phyloP scores from a whole-genome alignment of 2,113 vertebrate genomes.

The Meles meles region DNA sequence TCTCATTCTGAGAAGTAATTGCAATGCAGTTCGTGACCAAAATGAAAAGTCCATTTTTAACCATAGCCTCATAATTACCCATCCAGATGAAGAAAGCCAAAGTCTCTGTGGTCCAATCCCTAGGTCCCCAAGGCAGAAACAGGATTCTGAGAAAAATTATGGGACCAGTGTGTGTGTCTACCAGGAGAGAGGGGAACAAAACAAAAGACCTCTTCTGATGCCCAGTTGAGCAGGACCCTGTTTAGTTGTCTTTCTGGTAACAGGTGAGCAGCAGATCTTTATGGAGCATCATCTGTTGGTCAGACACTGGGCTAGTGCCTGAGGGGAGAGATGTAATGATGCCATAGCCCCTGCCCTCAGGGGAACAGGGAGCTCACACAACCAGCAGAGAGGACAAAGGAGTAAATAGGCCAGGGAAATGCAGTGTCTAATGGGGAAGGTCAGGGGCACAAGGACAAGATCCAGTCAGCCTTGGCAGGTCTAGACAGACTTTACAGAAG shows the following conservation, averaged over 20 bases:
- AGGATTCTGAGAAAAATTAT: not conserved
- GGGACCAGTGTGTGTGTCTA: not conserved
- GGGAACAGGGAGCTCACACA: not conserved
- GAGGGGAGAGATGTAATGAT: not conserved
- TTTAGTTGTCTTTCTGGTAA: not conserved
- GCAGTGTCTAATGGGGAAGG: not conserved
- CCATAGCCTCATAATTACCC: slow-evolving; percentile 26
- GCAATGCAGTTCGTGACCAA: slow-evolving; percentile 40
- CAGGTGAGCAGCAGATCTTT: not conserved
- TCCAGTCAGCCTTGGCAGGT: not conserved
- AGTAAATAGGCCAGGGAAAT: not conserved
- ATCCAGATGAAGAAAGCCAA: slow-evolving; percentile 29
- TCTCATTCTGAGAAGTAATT: slow-evolving; percentile 55
- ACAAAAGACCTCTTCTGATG: not conserved
- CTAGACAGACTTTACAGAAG: not conserved
- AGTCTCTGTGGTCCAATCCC: not conserved
- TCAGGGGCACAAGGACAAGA: not conserved
- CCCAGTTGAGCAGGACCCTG: not conserved
- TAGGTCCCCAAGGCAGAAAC: not conserved
- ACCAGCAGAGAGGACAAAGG: not conserved
- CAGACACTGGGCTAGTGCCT: not conserved
- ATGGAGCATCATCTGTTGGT: not conserved
- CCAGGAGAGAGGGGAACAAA: not conserved
- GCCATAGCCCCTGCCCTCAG: not conserved
- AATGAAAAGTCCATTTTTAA: slow-evolving; percentile 66